Percentiles rank a stretch among this genome's conserved stretches.
These are phyloP conservation scores for Reticulitermes speratus DNA, from an alignment of 1,140 invertebrate species.

Conservation along the genomic window DNA sequence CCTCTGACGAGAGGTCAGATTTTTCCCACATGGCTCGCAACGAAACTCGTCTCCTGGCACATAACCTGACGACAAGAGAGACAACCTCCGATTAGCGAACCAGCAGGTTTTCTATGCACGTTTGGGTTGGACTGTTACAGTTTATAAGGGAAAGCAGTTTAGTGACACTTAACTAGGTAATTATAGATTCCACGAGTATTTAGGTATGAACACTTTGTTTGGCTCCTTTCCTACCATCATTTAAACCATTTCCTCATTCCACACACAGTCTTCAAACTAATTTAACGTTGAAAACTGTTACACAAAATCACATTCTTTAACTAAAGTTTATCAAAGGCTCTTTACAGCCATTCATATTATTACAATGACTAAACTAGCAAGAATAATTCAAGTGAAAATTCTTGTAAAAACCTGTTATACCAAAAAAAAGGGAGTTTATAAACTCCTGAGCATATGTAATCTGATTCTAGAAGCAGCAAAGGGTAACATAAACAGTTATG, in stretches of 20 bases:
- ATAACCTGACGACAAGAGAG: conserved; percentile 35
- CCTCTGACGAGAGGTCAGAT: conserved; percentile 76
- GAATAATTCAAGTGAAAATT: too few species aligned
- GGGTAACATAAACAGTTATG: too few species aligned
- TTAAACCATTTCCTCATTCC: background rate
- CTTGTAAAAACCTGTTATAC: too few species aligned
- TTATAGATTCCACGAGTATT: background rate
- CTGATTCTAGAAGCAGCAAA: too few species aligned
- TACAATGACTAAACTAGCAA: too few species aligned
- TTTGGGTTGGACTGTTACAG: background rate
- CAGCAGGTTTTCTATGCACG: conserved; percentile 19
- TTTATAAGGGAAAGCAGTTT: background rate
- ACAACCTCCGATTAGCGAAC: conserved; percentile 30
- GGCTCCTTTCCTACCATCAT: background rate
- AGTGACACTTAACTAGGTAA: background rate
- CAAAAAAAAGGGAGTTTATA: too few species aligned
- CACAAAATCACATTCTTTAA: background rate
- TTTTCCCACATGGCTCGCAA: conserved; percentile 70
- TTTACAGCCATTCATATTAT: too few species aligned
- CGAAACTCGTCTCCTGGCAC: conserved; percentile 66
- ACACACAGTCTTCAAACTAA: background rate
- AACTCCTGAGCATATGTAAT: too few species aligned
- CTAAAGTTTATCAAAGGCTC: too few species aligned
- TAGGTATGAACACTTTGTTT: background rate
- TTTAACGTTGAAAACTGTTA: background rate